Conservation (phyloP, 2,888 invertebrate species). For the Neria commutata region DNA sequence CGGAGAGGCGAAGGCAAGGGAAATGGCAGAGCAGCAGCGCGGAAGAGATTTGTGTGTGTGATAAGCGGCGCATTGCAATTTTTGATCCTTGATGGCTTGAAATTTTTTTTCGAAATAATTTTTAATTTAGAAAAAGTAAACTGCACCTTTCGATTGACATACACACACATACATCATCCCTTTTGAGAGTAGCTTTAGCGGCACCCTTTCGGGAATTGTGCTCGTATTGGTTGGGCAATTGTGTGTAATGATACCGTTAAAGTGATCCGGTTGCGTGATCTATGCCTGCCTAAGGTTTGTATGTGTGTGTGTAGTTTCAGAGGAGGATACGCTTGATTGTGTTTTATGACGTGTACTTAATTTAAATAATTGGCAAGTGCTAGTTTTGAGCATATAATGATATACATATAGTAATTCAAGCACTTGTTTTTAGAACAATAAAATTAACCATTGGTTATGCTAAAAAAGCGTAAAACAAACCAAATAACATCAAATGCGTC, state of each 20-base stretch:
- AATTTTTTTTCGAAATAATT: no score
- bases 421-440: no score
- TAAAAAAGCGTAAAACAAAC: no score
- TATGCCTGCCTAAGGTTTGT: not conserved
- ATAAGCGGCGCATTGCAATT: not conserved
- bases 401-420: no score
- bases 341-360: constrained; percentile 48
- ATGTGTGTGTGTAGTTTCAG: constrained; percentile 7
- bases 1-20: constrained; percentile 14
- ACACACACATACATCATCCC: no score
- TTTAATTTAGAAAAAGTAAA: no score
- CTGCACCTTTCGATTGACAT: no score
- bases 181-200: not conserved
- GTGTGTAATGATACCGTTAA: constrained; percentile 2
- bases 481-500: no score
- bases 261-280: not conserved
- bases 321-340: constrained; percentile 52
- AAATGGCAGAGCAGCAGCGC: constrained; percentile 10
- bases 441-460: no score
- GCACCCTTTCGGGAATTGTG: not conserved
- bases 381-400: no score
- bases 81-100: not conserved
- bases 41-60: constrained; percentile 5
- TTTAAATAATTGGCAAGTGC: constrained; percentile 29
- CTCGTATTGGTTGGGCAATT: not conserved